phyloP scores from a whole-genome alignment of 2,888 invertebrate species.

The Eilema sororculum region DNA sequence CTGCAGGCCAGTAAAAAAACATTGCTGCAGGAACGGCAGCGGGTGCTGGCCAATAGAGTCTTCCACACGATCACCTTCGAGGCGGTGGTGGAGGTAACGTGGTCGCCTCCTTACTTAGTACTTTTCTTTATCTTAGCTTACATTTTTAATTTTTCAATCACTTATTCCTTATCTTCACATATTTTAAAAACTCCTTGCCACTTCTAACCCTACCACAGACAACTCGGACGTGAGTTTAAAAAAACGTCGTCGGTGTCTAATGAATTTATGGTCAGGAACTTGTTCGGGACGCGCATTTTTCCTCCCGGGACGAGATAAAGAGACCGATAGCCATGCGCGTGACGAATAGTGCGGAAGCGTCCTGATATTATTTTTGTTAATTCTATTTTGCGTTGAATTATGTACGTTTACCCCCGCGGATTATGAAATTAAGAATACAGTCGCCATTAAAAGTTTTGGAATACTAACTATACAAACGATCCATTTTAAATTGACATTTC shows the following conservation, averaged over 20 bases:
- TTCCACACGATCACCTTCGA: too few species aligned
- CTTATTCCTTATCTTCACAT: neutral
- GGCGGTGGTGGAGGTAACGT: too few species aligned
- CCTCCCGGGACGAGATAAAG: constrained; percentile 78
- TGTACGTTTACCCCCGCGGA: neutral
- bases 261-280: constrained; percentile 87
- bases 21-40: too few species aligned
- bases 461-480: too few species aligned
- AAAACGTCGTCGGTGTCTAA: constrained; percentile 81
- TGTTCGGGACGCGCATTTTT: constrained; percentile 75
- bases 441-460: too few species aligned
- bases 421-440: too few species aligned
- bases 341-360: constrained; percentile 66
- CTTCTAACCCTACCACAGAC: constrained; percentile 59
- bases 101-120: too few species aligned
- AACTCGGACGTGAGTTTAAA: constrained; percentile 78
- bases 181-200: constrained; percentile 37
- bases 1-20: too few species aligned
- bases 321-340: constrained; percentile 73
- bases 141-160: too few species aligned
- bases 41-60: too few species aligned
- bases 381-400: constrained; percentile 5
- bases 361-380: constrained; percentile 38
- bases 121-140: too few species aligned
- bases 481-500: too few species aligned